Evolutionary conservation across 2,888 invertebrate species (phyloP).

Genomic region (Merodon equestris): DNA sequence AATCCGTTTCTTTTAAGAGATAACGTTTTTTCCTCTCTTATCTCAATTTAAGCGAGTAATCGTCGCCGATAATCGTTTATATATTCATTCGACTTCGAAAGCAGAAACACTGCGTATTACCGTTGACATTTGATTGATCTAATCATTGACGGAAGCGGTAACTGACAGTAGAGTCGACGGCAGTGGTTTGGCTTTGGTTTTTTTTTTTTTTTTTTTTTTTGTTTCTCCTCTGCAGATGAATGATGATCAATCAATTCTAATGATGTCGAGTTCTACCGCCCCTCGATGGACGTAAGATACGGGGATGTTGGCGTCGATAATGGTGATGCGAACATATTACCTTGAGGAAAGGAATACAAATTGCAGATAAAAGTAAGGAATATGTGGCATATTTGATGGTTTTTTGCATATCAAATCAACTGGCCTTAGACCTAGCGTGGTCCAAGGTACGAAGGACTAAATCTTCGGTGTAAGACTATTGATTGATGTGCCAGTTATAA

Average conservation of each 20-base stretch:
- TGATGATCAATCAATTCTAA: constrained; percentile 65
- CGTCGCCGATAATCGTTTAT: constrained; percentile 37
- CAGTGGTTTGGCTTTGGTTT: constrained; percentile 5
- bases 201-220: no score
- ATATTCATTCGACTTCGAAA: constrained; percentile 26
- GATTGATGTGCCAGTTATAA: constrained; percentile 45
- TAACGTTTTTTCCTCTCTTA: constrained; percentile 2
- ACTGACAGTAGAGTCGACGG: not conserved
- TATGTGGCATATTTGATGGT: no score
- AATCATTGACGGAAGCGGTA: constrained; percentile 32
- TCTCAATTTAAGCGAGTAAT: not conserved
- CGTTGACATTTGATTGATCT: constrained; percentile 61
- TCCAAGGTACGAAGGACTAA: constrained; percentile 47
- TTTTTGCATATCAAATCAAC: no score
- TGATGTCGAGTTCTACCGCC: constrained; percentile 44
- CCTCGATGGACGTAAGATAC: no score
- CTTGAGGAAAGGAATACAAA: constrained; percentile 27
- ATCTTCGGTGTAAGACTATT: constrained; percentile 8
- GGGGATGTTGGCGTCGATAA: no score
- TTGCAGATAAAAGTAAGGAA: constrained; percentile 18
- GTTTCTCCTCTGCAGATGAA: constrained; percentile 36
- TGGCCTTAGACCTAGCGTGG: not conserved
- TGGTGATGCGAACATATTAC: not conserved
- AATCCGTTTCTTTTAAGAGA: constrained; percentile 21
- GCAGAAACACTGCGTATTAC: constrained; percentile 13